phyloP scores from a whole-genome alignment of 2,888 invertebrate species.

The Hedya salicella region DNA sequence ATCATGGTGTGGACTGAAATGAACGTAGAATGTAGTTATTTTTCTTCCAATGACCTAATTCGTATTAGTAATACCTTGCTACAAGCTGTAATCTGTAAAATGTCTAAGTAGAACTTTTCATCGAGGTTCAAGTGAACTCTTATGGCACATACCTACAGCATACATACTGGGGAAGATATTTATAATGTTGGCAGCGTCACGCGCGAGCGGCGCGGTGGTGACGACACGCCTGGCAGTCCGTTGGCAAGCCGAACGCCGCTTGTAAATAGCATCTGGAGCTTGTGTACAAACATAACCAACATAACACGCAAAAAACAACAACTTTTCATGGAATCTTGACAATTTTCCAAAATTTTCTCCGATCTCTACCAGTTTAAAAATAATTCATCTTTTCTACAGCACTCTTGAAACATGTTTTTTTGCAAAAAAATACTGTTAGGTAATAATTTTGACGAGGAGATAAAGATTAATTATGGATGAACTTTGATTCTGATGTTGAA shows the following conservation, averaged over 20 bases:
- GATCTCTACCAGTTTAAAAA: constrained; percentile 13
- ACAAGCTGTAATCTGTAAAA: neutral
- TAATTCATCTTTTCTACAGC: neutral
- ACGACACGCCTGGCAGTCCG: neutral
- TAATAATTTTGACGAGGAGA: too few species aligned
- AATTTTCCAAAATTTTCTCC: constrained; percentile 50
- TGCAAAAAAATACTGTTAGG: neutral
- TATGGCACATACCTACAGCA: neutral
- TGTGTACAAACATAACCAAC: constrained; percentile 40
- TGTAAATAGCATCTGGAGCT: constrained; percentile 42
- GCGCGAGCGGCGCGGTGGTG: constrained; percentile 10
- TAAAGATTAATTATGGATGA: too few species aligned
- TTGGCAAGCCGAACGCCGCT: constrained; percentile 35
- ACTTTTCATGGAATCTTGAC: constrained; percentile 53
- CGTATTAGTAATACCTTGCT: neutral
- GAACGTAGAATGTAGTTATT: too few species aligned
- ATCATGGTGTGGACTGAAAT: too few species aligned
- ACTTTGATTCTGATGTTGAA: too few species aligned
- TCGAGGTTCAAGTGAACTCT: neutral
- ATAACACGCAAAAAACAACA: neutral
- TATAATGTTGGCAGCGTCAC: constrained; percentile 37
- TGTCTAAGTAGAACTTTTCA: neutral
- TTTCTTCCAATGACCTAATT: too few species aligned
- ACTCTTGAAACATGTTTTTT: neutral
- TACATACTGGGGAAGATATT: constrained; percentile 10